phyloP scores from a whole-genome alignment of 1,140 invertebrate genomes.

The Antheraea pernyi region DNA sequence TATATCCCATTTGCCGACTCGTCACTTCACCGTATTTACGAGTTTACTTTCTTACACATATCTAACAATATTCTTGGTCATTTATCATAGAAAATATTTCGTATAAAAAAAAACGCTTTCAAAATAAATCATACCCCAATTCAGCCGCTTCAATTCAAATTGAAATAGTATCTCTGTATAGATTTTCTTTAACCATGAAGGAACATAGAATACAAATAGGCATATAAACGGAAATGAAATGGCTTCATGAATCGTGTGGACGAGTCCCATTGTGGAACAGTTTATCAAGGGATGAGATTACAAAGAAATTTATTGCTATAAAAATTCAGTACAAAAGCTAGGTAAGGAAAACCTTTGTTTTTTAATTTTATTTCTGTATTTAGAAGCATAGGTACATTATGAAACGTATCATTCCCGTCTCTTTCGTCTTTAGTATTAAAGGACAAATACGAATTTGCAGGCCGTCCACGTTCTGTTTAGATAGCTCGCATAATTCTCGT shows the following conservation, averaged over 20 bases:
- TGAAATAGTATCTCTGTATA: constrained; percentile 66
- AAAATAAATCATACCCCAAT: constrained; percentile 65
- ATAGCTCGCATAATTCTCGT: constrained; percentile 74
- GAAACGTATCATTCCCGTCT: constrained; percentile 33
- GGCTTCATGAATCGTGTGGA: constrained; percentile 59
- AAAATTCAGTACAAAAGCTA: constrained; percentile 16
- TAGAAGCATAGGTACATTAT: not conserved
- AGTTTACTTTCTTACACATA: too few species aligned
- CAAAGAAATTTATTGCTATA: constrained; percentile 33
- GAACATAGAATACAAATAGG: constrained; percentile 71
- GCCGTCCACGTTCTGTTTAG: constrained; percentile 66
- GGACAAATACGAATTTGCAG: constrained; percentile 67
- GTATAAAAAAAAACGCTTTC: constrained; percentile 56
- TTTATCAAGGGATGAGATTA: constrained; percentile 44
- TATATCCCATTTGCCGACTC: too few species aligned
- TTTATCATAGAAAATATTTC: constrained; percentile 43
- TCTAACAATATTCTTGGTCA: not conserved
- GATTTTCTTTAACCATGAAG: constrained; percentile 63
- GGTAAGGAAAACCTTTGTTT: not conserved
- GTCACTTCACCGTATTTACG: too few species aligned
- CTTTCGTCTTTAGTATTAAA: constrained; percentile 46
- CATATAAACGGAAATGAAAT: constrained; percentile 71
- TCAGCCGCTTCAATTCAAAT: constrained; percentile 70
- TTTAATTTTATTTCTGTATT: not conserved
- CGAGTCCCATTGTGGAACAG: constrained; percentile 42